phyloP scores from a whole-genome alignment of 2,888 invertebrate genomes.

The Eulithis prunata region DNA sequence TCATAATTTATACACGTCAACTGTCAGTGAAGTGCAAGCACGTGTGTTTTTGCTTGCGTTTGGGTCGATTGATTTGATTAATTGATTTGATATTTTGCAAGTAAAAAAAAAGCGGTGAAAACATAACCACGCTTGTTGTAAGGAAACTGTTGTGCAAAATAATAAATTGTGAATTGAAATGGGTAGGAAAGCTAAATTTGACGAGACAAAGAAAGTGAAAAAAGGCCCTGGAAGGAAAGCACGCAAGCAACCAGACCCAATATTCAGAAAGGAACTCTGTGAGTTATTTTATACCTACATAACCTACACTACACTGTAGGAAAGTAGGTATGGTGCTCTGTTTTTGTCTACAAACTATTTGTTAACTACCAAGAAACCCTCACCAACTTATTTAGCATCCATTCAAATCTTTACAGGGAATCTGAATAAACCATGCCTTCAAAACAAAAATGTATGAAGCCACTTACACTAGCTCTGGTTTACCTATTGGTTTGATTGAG shows the following conservation, averaged over 20 bases:
- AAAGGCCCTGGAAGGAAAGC: constrained; percentile 94
- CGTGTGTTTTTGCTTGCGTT: no score
- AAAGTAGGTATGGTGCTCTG: background rate
- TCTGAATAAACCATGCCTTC: no score
- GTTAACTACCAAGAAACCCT: background rate
- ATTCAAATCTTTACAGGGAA: no score
- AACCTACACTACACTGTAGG: no score
- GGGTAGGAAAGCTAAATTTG: constrained; percentile 94
- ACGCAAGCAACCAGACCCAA: constrained; percentile 93
- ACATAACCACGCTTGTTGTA: constrained; percentile 14
- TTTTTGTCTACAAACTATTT: background rate
- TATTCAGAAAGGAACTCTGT: constrained; percentile 84
- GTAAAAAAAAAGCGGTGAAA: constrained; percentile 4
- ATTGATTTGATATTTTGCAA: no score
- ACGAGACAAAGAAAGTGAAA: constrained; percentile 87
- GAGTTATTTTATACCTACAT: constrained; percentile 48
- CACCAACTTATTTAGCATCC: no score
- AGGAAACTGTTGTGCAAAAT: constrained; percentile 6
- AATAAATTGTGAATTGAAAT: constrained; percentile 79
- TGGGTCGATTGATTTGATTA: no score
- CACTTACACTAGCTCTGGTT: no score
- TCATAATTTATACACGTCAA: no score
- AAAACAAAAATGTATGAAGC: no score
- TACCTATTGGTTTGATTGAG: no score
- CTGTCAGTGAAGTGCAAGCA: no score